These are phyloP conservation scores for Peromyscus melanophrys DNA, from an alignment of 2,797 vertebrate species.

Conservation along the genomic window DNA sequence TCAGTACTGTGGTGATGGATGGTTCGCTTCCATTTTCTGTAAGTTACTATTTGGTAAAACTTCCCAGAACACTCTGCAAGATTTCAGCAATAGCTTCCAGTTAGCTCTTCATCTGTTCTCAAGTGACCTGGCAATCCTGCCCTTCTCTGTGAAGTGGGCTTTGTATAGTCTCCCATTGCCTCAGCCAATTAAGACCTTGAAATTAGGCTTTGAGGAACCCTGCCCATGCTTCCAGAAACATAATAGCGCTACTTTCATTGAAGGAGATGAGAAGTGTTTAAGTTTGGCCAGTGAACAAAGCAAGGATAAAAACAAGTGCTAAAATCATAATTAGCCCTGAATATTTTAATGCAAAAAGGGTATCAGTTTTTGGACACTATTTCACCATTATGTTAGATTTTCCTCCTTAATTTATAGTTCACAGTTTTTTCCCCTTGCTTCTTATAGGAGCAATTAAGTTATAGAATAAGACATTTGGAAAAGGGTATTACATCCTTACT, in stretches of 20 bases:
- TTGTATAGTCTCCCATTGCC: slow-evolving; percentile 86
- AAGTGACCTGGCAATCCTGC: slow-evolving; percentile 85
- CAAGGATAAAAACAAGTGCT: slow-evolving; percentile 84
- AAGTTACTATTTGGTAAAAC: slow-evolving; percentile 81
- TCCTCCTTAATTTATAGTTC: slow-evolving; percentile 76
- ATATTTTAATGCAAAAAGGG: slow-evolving; percentile 86
- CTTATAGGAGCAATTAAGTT: slow-evolving; percentile 76
- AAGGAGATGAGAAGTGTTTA: slow-evolving; percentile 86
- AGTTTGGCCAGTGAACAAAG: slow-evolving; percentile 87
- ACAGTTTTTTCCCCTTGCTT: slow-evolving; percentile 59
- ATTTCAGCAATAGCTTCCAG: slow-evolving; percentile 81
- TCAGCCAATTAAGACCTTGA: slow-evolving; percentile 87
- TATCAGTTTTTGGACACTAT: slow-evolving; percentile 81
- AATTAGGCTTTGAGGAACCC: slow-evolving; percentile 86
- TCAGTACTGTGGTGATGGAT: slow-evolving; percentile 66
- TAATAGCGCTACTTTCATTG: slow-evolving; percentile 85
- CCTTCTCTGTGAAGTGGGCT: slow-evolving; percentile 86
- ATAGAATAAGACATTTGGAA: slow-evolving; percentile 69
- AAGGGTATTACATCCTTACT: slow-evolving; percentile 58
- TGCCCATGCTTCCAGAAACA: slow-evolving; percentile 85
- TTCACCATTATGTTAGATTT: slow-evolving; percentile 77
- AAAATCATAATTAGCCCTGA: slow-evolving; percentile 87
- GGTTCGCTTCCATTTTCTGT: slow-evolving; percentile 63
- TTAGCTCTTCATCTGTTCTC: slow-evolving; percentile 85
- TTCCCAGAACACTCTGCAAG: slow-evolving; percentile 83